phyloP scores from a whole-genome alignment of 2,888 invertebrate genomes.

The Chrysolina haemoptera region DNA sequence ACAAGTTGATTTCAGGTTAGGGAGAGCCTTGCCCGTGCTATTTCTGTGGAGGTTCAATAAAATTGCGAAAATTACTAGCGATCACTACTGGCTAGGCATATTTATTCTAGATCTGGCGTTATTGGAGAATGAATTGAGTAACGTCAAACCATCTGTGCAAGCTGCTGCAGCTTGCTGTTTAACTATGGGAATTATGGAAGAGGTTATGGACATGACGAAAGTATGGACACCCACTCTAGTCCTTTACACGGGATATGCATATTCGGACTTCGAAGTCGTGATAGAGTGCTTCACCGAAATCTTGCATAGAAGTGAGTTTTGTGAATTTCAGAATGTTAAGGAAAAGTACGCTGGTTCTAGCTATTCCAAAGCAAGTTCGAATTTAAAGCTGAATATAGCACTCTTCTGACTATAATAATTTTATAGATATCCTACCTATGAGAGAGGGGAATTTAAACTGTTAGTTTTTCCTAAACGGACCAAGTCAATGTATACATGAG shows the following conservation, averaged over 20 bases:
- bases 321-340: slow-evolving; percentile 69
- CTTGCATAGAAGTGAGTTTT: slow-evolving; percentile 73
- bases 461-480: too few relatives aligned
- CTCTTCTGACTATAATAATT: too few relatives aligned
- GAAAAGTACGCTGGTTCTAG: too few relatives aligned
- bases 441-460: too few relatives aligned
- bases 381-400: too few relatives aligned
- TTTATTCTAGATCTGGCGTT: slow-evolving; percentile 91
- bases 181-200: slow-evolving; percentile 74
- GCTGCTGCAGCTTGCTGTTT: slow-evolving; percentile 87
- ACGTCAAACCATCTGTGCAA: slow-evolving; percentile 86
- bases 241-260: slow-evolving; percentile 83
- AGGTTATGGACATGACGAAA: slow-evolving; percentile 67
- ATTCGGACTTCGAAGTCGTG: slow-evolving; percentile 79
- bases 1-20: neutral
- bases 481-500: too few relatives aligned
- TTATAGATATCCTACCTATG: too few relatives aligned
- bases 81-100: slow-evolving; percentile 76
- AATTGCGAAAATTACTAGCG: slow-evolving; percentile 27
- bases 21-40: neutral
- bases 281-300: slow-evolving; percentile 82
- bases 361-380: too few relatives aligned
- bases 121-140: slow-evolving; percentile 84
- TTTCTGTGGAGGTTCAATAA: neutral
- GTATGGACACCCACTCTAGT: slow-evolving; percentile 83